Conservation (phyloP, 64 coral and sea anemone genomes). For the Platygyra sinensis region DNA sequence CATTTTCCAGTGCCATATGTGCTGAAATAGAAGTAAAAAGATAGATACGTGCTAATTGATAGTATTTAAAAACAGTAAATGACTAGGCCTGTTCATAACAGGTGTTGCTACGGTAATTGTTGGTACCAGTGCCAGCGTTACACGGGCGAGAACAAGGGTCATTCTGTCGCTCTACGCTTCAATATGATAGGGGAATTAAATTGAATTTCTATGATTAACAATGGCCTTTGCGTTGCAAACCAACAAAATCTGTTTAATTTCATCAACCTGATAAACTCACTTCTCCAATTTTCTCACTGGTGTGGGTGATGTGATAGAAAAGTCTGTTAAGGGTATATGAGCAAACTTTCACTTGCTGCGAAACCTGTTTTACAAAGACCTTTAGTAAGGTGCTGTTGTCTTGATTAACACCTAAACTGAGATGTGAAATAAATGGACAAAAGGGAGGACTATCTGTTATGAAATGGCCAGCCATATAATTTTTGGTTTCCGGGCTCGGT, state of each 20-base stretch:
- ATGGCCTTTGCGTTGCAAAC: background rate
- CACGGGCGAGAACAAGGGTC: background rate
- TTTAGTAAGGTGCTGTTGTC: too few relatives aligned
- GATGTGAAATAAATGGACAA: too few relatives aligned
- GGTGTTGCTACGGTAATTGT: constrained; percentile 4
- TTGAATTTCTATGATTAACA: background rate
- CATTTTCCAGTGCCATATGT: too few relatives aligned
- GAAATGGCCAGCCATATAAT: too few relatives aligned
- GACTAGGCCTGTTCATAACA: background rate
- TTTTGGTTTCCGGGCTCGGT: too few relatives aligned
- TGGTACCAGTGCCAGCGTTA: background rate
- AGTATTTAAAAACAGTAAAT: too few relatives aligned
- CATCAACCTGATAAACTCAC: background rate
- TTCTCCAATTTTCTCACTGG: background rate
- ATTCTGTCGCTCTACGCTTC: constrained; percentile 1
- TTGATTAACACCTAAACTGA: too few relatives aligned
- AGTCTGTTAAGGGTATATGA: background rate
- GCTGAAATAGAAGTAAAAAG: too few relatives aligned
- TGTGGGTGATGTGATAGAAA: background rate
- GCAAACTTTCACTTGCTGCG: too few relatives aligned
- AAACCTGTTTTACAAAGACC: too few relatives aligned
- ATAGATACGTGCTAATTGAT: too few relatives aligned
- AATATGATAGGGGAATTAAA: background rate
- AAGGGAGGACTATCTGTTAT: too few relatives aligned
- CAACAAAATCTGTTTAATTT: background rate